Evolutionary conservation across 2,888 invertebrate genomes (phyloP), one percentile per base, ranked within the genome.

Genomic region (Oscheius sp.): DNA sequence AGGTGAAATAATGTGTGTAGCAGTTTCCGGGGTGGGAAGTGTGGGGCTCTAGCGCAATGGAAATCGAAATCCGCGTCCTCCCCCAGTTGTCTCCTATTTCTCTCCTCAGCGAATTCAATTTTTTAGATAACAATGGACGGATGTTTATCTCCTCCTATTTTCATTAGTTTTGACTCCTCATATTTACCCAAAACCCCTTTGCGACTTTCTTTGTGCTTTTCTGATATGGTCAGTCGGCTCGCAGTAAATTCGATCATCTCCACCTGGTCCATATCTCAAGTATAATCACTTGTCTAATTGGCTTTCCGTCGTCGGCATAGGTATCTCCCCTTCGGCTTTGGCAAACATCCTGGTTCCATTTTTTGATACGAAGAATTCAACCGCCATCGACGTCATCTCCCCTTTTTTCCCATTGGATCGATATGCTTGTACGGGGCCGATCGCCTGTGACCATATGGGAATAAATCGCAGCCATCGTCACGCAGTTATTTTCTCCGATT

Each of bases 371-470:
- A 9, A 35, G 35, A 35, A 35, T 49, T 21, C 49, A 13, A 49
- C 13, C 13, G 49, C 3, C 21, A 13, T 5, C 49, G 21, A 49
- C 21, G 55, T 23, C 55, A 21, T 21, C 55, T 5, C 21, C 18
- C 13, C 6, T 18, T 52, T 21, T 21, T 21, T 23, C 55, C 23
- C 21, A 41, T 18, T 18, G 18, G 45, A 61, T 61, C 61, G 23
- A 61, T 58, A 58, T 61, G 61, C 61, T 61, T 66, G 66, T 66
- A 49, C 66, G 49, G 29, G 61, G 35, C 61, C 66, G 35, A 64
- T 66, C 52, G 29, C 66, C 66, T 43, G 61, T 23, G 52, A 66
- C 52, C n/a, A 49, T 66, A 52, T 66, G 66, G 35, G 52, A 66
- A 66, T 61, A 61, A 35, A 35, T 35, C 35, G 35, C 35, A 3